Percentiles rank a stretch among this genome's conserved stretches.
These are phyloP conservation scores for Tautogolabrus adspersus DNA, from an alignment of 2,113 vertebrate genomes.

Conservation along the genomic window DNA sequence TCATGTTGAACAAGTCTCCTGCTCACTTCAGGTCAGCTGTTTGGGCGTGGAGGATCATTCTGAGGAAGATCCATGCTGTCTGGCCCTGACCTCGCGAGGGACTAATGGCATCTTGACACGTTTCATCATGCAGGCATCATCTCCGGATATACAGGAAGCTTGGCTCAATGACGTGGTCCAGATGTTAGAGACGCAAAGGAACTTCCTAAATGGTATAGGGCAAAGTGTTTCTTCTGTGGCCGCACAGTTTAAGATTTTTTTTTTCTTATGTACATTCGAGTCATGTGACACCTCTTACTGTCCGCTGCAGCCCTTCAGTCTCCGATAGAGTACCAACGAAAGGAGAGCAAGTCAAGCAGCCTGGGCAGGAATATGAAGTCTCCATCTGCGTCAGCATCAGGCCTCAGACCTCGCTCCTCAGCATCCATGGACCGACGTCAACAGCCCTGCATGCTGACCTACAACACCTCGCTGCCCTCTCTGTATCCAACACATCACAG, in stretches of 20 bases:
- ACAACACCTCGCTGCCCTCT: constrained; percentile 87
- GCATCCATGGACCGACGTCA: constrained; percentile 81
- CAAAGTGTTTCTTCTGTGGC: background rate
- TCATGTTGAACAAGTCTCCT: background rate
- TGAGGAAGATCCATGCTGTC: constrained; percentile 83
- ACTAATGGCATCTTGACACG: constrained; percentile 83
- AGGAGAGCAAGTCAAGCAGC: constrained; percentile 89
- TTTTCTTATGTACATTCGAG: background rate
- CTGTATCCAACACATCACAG: constrained; percentile 76
- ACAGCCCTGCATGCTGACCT: constrained; percentile 74
- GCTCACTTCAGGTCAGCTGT: constrained; percentile 86
- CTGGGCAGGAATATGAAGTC: constrained; percentile 81
- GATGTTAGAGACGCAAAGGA: constrained; percentile 90
- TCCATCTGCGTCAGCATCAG: constrained; percentile 47
- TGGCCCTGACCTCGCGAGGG: constrained; percentile 89
- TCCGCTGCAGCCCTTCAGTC: constrained; percentile 80
- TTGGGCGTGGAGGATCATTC: constrained; percentile 87
- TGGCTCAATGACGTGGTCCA: constrained; percentile 88
- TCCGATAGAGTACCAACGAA: constrained; percentile 91
- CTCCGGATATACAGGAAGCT: constrained; percentile 81
- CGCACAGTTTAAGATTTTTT: background rate
- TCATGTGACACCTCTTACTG: constrained; percentile 21
- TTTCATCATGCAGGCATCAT: constrained; percentile 85
- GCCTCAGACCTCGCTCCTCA: constrained; percentile 77
- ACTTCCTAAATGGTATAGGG: constrained; percentile 91